Base-by-base conservation (phyloP, 1,140 invertebrate genomes). In the Watersipora subatra region DNA sequence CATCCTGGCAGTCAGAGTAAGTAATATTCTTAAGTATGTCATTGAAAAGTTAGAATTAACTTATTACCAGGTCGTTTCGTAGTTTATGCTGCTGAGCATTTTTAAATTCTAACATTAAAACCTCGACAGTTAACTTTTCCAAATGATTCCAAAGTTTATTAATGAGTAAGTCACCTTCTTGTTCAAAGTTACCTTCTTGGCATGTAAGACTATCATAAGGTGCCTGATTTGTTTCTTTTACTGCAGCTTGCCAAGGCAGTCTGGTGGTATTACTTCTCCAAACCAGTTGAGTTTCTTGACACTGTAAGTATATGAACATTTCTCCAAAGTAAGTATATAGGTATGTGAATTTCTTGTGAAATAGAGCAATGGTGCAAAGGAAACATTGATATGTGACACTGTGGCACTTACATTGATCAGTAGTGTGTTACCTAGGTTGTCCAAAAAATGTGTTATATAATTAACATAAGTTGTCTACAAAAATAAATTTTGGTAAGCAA, bases 271-370 rank as follows among this genome's bases (percentile, higher is more conserved):
- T 74, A 69, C 25, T 63, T 76, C 30, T 75, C 75, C 12, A 77
- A 77, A 64, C 68, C 71, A 1, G 68, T 77, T 62, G 76, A 77
- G 58, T 63, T 77, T n/a, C 66, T 74, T 67, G 76, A 77, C 63
- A 76, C 76, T 28, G 69, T 63, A 75, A 29, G 76, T 78, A 73
- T 15, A 17, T 27, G 22, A 57, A n/a, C 7, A 59, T 59, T 57
- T 7, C 34, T 19, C 12, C 20, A 57, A 20, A 17, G 3, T 19
- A 28, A 7, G 61, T 28, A 62, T 28, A 29, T 19, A 19, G 17
- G 12, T 20, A 17, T 12, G 22, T 58, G 19, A 28, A 63, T 26
- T 57, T 30, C 62, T 61, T 59, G 29, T 55, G 22, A 66, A 61
- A 57, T 20, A 28, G 28, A 29, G 55, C 24, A 61, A 7, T 17